Conservation (phyloP, 2,113 vertebrate genomes). For the Xenopus borealis region DNA sequence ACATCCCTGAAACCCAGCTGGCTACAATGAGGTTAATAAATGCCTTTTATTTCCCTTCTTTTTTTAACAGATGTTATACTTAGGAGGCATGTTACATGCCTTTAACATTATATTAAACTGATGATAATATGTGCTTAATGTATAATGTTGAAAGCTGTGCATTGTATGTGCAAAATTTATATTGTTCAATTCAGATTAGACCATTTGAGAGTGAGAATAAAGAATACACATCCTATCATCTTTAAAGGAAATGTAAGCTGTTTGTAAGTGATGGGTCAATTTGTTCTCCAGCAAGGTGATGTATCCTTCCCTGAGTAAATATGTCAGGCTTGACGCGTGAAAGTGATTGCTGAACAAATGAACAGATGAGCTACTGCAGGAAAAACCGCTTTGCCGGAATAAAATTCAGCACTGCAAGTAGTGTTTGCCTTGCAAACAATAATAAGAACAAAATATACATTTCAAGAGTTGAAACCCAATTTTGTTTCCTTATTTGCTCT, state of each 20-base stretch:
- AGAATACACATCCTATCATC: constrained; percentile 2
- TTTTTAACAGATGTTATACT: too few relatives aligned
- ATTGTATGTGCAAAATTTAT: too few relatives aligned
- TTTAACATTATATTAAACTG: too few relatives aligned
- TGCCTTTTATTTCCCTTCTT: too few relatives aligned
- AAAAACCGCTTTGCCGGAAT: constrained; percentile 22
- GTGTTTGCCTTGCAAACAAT: constrained; percentile 21
- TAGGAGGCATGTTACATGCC: too few relatives aligned
- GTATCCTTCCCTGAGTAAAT: constrained; percentile 27
- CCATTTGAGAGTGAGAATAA: constrained; percentile 15
- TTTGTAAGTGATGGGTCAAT: constrained; percentile 18
- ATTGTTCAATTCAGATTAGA: background rate
- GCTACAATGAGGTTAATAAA: too few relatives aligned
- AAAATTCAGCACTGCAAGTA: constrained; percentile 27
- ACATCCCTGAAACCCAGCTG: too few relatives aligned
- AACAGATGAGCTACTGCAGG: constrained; percentile 34
- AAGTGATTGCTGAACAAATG: constrained; percentile 47
- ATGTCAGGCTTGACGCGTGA: constrained; percentile 42
- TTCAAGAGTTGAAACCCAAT: background rate
- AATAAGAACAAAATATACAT: constrained; percentile 3
- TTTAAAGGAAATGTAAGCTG: constrained; percentile 43
- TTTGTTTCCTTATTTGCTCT: too few relatives aligned
- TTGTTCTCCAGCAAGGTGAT: constrained; percentile 30
- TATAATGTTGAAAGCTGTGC: too few relatives aligned
- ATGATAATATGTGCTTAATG: too few relatives aligned